phyloP scores from a whole-genome alignment of 2,888 invertebrate genomes.

The Chrysolina oricalcia region DNA sequence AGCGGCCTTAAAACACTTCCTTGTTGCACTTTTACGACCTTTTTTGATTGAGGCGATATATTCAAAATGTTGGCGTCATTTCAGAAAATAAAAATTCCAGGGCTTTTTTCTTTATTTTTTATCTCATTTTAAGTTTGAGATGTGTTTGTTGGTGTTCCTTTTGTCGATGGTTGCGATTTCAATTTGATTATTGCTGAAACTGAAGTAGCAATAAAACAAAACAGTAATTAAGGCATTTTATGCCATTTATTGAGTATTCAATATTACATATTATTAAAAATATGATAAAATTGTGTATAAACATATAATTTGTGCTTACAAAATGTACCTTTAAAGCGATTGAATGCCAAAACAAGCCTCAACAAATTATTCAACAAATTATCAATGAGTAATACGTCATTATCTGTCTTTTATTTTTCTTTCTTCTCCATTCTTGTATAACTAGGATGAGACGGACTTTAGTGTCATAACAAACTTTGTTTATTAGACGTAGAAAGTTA shows the following conservation, averaged over 20 bases:
- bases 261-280: conserved; percentile 70
- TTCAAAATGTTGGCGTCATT: too few species aligned
- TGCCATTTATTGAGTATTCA: conserved; percentile 57
- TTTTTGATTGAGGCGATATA: too few species aligned
- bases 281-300: conserved; percentile 72
- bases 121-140: too few species aligned
- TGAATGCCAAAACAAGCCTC: conserved; percentile 60
- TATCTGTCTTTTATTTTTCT: conserved; percentile 44
- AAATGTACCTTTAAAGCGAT: conserved; percentile 67
- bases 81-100: too few species aligned
- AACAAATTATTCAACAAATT: conserved; percentile 60
- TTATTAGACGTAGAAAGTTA: conserved; percentile 35
- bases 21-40: too few species aligned
- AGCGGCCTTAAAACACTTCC: too few species aligned
- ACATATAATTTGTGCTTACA: conserved; percentile 71
- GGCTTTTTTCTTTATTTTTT: too few species aligned
- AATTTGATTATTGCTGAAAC: not conserved
- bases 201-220: not conserved
- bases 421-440: conserved; percentile 43
- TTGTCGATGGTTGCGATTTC: not conserved
- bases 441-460: conserved; percentile 54
- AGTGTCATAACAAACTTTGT: conserved; percentile 48
- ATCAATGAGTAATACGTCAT: conserved; percentile 50
- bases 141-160: too few species aligned
- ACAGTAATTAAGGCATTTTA: conserved; percentile 7